Base-by-base conservation (phyloP, 2,797 vertebrate genomes). In the Muraenolepis orangiensis region DNA sequence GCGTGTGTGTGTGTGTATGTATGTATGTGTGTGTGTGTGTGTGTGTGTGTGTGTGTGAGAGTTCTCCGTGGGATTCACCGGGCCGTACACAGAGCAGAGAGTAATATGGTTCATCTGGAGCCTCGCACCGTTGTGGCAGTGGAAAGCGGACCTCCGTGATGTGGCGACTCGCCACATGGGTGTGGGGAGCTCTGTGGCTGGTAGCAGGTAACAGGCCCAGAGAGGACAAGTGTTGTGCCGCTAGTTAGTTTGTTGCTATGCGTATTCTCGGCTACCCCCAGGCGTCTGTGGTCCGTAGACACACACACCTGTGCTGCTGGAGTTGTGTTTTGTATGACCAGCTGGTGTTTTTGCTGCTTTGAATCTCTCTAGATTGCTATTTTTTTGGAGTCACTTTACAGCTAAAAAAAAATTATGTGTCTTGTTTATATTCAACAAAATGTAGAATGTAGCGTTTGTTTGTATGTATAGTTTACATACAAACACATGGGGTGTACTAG, bases 131-230 rank as follows among this genome's bases (percentile, higher is more conserved):
- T 69, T 67, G 71, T 57, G 76, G 67, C 76, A 81, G 73, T 38
- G 81, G 79, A 73, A 76, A 84, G 79, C 42, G 72, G 79, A 67
- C 78, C 74, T 6, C 79, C 87, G 89, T 87, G 82, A 94, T 93
- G 92, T 85, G 84, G 90, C 90, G 71, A 75, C 73, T 81, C 10
- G 76, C 85, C 76, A 78, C 84, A 81, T 92, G 89, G 90, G 82
- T 90, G 79, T 89, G 72, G 87, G 86, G 84, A 78, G 80, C 91
- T 80, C 82, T 94, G 73, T 85, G 91, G 78, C 89, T 93, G 69
- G 81, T 81, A 82, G 78, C 91, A 94, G 93, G 93, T 94, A 92
- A 91, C 7, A 42, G 10, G 29, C 34, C 1, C n/a, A 12, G 1
- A 26, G 57, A 26, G 3, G 57, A 14, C 26, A 26, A 23, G 3